phyloP scores from a whole-genome alignment of 2,888 invertebrate genomes.

The Strigamia crassipes region DNA sequence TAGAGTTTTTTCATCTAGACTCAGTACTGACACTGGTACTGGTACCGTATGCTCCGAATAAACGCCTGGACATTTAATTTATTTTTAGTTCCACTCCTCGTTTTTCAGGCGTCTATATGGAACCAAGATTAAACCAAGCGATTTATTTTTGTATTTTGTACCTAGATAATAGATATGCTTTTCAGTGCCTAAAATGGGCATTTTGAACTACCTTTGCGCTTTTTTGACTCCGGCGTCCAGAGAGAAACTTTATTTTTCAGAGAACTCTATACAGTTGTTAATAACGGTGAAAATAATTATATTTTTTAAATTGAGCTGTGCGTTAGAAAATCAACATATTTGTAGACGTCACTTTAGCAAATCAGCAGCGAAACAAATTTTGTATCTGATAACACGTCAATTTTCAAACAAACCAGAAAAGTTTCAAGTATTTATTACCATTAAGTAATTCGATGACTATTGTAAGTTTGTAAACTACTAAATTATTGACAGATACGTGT shows the following conservation, averaged over 20 bases:
- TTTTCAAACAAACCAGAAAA: constrained; percentile 46
- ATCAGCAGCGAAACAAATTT: background rate
- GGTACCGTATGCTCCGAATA: no score
- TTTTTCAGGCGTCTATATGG: no score
- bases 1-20: background rate
- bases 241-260: background rate
- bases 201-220: no score
- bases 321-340: background rate
- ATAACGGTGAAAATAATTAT: background rate
- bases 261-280: background rate
- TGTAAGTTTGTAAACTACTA: background rate
- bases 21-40: no score
- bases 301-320: background rate
- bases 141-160: no score
- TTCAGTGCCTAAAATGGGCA: no score
- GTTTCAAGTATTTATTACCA: background rate
- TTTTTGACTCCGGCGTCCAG: no score
- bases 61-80: no score
- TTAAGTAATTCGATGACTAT: background rate
- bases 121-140: no score
- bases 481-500: constrained; percentile 57
- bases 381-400: background rate
- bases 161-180: no score
- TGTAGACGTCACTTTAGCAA: background rate
- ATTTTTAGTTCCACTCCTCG: no score